phyloP scores from a whole-genome alignment of 2,113 vertebrate genomes.

The Rhombomys opimus region DNA sequence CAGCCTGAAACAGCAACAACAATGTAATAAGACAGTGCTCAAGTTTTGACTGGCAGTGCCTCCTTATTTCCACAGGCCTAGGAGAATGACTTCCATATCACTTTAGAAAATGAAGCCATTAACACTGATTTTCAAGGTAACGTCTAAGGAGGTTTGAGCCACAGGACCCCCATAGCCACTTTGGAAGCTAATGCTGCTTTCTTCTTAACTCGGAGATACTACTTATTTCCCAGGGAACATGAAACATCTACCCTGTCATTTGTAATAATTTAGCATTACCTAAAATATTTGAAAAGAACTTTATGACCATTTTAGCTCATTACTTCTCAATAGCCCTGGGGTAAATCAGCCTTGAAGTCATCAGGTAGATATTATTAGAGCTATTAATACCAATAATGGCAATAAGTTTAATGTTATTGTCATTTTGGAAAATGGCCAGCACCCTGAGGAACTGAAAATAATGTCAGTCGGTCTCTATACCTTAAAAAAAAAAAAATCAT shows the following conservation, averaged over 20 bases:
- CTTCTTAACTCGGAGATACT: background rate
- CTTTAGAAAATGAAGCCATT: background rate
- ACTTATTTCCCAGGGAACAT: background rate
- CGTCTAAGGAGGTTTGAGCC: background rate
- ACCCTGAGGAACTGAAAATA: background rate
- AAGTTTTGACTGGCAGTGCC: background rate
- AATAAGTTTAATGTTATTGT: slow-evolving; percentile 45
- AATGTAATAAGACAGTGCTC: background rate
- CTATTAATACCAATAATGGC: slow-evolving; percentile 70
- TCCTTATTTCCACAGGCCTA: background rate
- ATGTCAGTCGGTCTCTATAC: background rate
- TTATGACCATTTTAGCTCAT: slow-evolving; percentile 54
- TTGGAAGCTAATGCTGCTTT: slow-evolving; percentile 1
- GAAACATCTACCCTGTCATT: background rate
- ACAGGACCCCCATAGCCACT: background rate
- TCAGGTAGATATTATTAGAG: slow-evolving; percentile 58
- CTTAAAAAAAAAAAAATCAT: background rate
- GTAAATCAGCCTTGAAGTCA: slow-evolving; percentile 8
- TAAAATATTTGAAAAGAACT: slow-evolving; percentile 36
- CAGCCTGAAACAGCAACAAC: background rate
- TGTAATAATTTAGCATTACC: slow-evolving; percentile 41
- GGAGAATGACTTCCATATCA: slow-evolving; percentile 6
- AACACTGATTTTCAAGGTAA: slow-evolving; percentile 21
- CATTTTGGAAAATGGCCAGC: slow-evolving; percentile 49
- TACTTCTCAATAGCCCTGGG: slow-evolving; percentile 34